Conservation (phyloP, 2,113 vertebrate species). For the Cervus canadensis region DNA sequence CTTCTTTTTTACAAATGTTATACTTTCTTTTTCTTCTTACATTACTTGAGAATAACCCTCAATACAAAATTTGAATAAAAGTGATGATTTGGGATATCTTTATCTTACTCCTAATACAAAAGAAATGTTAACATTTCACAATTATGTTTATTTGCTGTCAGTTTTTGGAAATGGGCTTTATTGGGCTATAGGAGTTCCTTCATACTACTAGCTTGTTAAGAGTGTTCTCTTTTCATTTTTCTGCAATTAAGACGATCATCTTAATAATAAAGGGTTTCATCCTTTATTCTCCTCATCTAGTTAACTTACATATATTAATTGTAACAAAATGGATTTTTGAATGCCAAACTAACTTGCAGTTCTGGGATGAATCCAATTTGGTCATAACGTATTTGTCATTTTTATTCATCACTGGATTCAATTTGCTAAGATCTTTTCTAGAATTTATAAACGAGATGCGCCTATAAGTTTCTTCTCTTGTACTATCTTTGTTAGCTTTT, state of each 20-base stretch:
- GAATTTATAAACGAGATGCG: not conserved
- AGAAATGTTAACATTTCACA: not conserved
- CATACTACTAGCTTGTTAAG: not conserved
- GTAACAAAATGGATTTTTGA: not conserved
- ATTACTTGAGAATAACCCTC: not conserved
- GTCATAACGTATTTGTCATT: not conserved
- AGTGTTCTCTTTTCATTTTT: not conserved
- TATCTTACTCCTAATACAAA: not conserved
- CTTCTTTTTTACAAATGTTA: not conserved
- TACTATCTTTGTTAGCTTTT: not conserved
- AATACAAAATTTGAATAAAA: not conserved
- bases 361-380: not conserved
- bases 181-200: not conserved
- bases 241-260: not conserved
- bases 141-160: not conserved
- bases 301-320: not conserved
- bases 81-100: not conserved
- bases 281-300: not conserved
- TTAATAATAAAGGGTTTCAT: not conserved
- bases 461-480: not conserved
- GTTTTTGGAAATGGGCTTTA: not conserved
- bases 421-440: not conserved
- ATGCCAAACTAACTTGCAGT: slow-evolving; percentile 3
- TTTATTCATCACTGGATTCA: not conserved
- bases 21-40: not conserved